Conservation (phyloP, 2,113 vertebrate species). For the Oriolus oriolus region DNA sequence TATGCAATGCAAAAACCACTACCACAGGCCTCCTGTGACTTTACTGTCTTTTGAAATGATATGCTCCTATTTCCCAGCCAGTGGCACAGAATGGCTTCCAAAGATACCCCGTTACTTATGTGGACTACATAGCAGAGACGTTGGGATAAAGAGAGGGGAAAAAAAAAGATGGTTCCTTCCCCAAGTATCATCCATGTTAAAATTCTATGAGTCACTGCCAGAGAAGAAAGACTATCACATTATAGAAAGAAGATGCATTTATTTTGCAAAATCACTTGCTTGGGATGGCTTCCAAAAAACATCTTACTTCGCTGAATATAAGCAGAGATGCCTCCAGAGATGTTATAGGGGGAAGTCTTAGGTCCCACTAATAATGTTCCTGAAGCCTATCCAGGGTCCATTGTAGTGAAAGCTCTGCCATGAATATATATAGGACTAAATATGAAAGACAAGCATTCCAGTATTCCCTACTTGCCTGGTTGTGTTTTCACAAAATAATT, state of each 20-base stretch:
- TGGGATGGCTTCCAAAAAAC: constrained; percentile 4
- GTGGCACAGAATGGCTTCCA: background rate
- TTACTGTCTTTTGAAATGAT: background rate
- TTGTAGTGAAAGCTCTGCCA: background rate
- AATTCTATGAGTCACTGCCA: background rate
- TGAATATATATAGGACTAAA: background rate
- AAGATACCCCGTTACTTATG: background rate
- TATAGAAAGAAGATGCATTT: background rate
- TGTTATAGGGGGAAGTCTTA: background rate
- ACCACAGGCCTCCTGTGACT: background rate
- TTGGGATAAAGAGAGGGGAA: background rate
- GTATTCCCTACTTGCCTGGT: background rate
- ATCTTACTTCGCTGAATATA: background rate
- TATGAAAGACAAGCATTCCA: background rate
- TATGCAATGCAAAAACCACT: background rate
- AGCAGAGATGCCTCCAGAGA: background rate
- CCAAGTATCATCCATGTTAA: background rate
- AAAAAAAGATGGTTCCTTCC: background rate
- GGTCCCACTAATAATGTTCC: background rate
- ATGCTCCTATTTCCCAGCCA: background rate
- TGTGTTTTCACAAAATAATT: background rate
- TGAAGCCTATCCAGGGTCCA: background rate
- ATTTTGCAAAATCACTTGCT: constrained; percentile 14
- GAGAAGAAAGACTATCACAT: background rate
- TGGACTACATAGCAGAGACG: background rate